phyloP scores from a whole-genome alignment of 1,140 invertebrate species.

The Vollenhovia emeryi region DNA sequence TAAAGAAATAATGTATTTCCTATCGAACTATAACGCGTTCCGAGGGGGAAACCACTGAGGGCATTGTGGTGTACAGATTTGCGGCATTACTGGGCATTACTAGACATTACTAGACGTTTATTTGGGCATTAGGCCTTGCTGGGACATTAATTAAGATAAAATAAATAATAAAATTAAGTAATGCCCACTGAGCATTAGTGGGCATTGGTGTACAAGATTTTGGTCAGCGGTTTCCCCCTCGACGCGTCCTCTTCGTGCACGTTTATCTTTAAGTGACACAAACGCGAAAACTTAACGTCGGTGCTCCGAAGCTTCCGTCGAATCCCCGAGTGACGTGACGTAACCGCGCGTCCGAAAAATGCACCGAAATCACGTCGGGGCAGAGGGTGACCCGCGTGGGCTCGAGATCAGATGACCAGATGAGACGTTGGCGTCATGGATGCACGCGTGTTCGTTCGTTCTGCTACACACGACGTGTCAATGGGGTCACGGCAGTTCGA shows the following conservation, averaged over 20 bases:
- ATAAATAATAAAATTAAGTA: too few species aligned
- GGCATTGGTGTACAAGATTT: too few species aligned
- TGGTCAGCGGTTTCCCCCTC: too few species aligned
- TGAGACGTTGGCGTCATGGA: constrained; percentile 28
- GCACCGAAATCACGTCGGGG: not conserved
- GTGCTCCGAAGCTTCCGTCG: not conserved
- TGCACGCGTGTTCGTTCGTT: not conserved
- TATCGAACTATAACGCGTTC: not conserved
- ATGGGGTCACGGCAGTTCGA: constrained; percentile 54
- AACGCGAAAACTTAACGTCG: not conserved
- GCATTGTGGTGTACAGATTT: too few species aligned
- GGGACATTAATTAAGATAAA: too few species aligned
- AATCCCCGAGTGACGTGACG: not conserved
- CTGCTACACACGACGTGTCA: constrained; percentile 51
- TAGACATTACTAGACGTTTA: too few species aligned
- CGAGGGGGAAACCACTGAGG: too few species aligned
- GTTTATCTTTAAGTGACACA: not conserved
- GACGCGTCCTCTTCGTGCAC: not conserved
- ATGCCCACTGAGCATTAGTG: too few species aligned
- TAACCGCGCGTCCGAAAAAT: not conserved
- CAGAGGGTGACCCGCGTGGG: not conserved
- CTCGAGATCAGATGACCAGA: not conserved
- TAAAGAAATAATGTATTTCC: not conserved
- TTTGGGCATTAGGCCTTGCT: too few species aligned
- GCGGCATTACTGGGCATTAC: too few species aligned